phyloP scores from a whole-genome alignment of 1,140 invertebrate genomes.

The Macrocentrus cingulum region DNA sequence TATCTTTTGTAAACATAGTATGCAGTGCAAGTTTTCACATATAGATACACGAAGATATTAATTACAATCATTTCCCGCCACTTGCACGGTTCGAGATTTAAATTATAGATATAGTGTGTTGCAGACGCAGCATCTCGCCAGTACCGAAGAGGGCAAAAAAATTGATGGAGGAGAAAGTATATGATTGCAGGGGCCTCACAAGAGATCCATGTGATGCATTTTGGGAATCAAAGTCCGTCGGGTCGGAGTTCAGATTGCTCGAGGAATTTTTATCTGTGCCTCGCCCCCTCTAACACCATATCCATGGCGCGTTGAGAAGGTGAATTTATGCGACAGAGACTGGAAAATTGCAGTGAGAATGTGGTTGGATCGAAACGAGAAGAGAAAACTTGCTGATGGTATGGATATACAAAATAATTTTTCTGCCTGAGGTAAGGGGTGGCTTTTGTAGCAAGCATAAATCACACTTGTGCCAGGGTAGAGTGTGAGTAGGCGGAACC shows the following conservation, averaged over 20 bases:
- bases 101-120: conserved; percentile 51
- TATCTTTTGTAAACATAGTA: too few species aligned
- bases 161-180: conserved; percentile 1
- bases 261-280: conserved; percentile 4
- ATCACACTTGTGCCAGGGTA: conserved; percentile 29
- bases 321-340: not conserved
- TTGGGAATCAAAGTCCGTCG: conserved; percentile 6
- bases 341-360: not conserved
- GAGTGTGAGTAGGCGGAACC: conserved; percentile 45
- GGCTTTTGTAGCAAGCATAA: conserved; percentile 42
- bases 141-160: conserved; percentile 8
- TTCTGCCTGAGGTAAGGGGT: conserved; percentile 24
- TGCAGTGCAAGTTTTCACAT: too few species aligned
- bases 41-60: conserved; percentile 40
- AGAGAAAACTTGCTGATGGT: not conserved
- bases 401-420: conserved; percentile 35
- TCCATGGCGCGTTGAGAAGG: too few species aligned
- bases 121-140: too few species aligned
- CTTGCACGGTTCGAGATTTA: conserved; percentile 42
- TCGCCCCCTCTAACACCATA: too few species aligned
- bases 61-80: conserved; percentile 46
- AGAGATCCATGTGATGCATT: conserved; percentile 10
- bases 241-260: conserved; percentile 15
- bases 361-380: not conserved
- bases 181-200: conserved; percentile 17